Conservation (phyloP, 30 jellyfish, hydroid and myxozoan genomes). For the Aurelia aurita complex sp. Pacific region DNA sequence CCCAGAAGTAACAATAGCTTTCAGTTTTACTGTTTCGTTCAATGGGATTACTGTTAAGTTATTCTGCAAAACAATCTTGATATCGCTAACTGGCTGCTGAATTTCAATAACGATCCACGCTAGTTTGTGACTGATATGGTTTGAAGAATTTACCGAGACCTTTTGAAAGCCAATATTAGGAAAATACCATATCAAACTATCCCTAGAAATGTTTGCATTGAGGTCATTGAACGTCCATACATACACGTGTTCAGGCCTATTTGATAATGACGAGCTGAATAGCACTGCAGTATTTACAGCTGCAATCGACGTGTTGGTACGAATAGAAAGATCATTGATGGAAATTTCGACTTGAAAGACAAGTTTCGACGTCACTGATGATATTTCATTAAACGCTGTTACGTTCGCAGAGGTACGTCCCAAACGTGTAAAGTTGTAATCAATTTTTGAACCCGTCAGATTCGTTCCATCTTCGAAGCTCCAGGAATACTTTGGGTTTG, state of each 20-base stretch:
- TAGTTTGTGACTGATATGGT: constrained; percentile 24
- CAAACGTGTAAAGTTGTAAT: constrained; percentile 7
- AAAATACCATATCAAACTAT: constrained; percentile 2
- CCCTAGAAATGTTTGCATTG: not conserved
- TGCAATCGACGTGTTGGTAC: constrained; percentile 12
- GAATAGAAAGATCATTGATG: constrained; percentile 1
- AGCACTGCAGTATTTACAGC: constrained; percentile 7
- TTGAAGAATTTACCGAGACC: constrained; percentile 18
- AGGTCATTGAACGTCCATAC: constrained; percentile 22
- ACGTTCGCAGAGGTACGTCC: constrained; percentile 31
- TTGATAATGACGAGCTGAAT: constrained; percentile 12
- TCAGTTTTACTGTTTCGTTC: constrained; percentile 37
- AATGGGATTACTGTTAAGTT: constrained; percentile 9
- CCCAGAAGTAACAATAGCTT: constrained; percentile 41
- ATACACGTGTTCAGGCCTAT: constrained; percentile 39
- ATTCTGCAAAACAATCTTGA: not conserved
- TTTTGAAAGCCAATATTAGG: constrained; percentile 3
- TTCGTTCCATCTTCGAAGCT: constrained; percentile 6
- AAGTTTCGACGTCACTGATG: constrained; percentile 3
- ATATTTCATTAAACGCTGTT: constrained; percentile 49
- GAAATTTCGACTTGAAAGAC: constrained; percentile 16
- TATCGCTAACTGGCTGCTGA: constrained; percentile 36
- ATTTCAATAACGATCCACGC: constrained; percentile 12
- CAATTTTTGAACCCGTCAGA: not conserved
- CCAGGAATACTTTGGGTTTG: constrained; percentile 38